Base-by-base conservation (phyloP, 2,113 vertebrate genomes). In the Rhinogobius similis region DNA sequence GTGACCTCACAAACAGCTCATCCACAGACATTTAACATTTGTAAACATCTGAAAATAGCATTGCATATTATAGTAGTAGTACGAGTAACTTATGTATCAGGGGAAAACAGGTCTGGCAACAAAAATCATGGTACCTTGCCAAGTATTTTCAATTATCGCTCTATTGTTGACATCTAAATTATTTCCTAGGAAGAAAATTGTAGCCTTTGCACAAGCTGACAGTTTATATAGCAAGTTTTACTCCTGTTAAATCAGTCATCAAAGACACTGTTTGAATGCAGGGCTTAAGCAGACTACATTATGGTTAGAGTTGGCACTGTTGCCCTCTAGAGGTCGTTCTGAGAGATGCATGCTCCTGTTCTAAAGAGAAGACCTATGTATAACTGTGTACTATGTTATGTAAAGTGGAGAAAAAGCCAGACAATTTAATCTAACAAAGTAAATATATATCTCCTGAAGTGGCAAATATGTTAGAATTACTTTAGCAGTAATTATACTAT, bases 311-410 rank as follows among this genome's bases (percentile, higher is more conserved):
- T 11, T 36, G 70, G 58, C 52, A 53, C 36, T 66, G 62, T 63
- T 41, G 23, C 62, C 73, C 73, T 65, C 62, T 73, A 65, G 68
- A 79, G 76, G 74, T 44, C 23, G 53, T 14, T 67, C 66, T 70
- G 6, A 20, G 13, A 16, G 23, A 50, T 64, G 36, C 62, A 62
- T 5, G 26, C 46, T 55, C 21, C 6, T 43, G 61, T 26, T 27
- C 23, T 27, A 13, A 50, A 50, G 20, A 44, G 14, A 16, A 44
- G 14, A 18, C 43, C 16, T 3, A 44, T 44, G 32, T 36, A 36
- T 36, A 36, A 3, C 2, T 4, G 6, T 32, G 29, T 36, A 36
- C 5, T 36, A 36, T 36, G 5, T 8, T 5, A 36, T 36, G 32
- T 36, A 36, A 41, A 41, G 39, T 41, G 39, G 39, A 41, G 12